Conservation (phyloP, 2,113 vertebrate genomes). For the Nothocercus julius region DNA sequence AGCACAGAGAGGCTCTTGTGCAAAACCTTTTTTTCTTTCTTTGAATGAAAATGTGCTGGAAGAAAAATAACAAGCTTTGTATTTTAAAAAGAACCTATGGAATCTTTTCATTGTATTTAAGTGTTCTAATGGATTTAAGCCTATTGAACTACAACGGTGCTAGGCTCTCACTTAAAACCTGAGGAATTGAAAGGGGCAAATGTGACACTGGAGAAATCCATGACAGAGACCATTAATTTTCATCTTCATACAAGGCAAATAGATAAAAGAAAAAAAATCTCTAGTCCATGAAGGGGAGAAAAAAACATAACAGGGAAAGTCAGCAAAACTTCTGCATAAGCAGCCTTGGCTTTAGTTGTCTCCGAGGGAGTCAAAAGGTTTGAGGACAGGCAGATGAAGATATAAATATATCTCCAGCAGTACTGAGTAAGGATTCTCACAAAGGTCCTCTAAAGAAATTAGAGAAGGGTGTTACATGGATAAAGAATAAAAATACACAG, state of each 20-base stretch:
- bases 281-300: neutral
- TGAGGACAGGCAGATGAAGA: neutral
- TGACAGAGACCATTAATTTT: neutral
- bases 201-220: neutral
- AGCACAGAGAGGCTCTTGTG: neutral
- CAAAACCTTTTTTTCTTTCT: neutral
- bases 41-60: too few species aligned
- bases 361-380: neutral
- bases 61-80: neutral
- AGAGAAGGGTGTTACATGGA: neutral
- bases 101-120: neutral
- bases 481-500: neutral
- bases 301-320: neutral
- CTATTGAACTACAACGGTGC: neutral
- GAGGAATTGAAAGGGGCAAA: neutral
- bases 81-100: neutral
- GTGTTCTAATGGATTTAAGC: neutral
- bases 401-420: neutral
- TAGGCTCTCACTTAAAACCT: neutral
- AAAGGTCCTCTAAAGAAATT: neutral
- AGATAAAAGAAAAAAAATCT: too few species aligned
- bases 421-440: neutral
- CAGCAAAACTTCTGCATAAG: neutral
- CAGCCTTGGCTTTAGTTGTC: neutral
- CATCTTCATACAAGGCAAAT: neutral